Evolutionary conservation across 2,113 vertebrate genomes (phyloP).

Genomic region (Hyla sarda): DNA sequence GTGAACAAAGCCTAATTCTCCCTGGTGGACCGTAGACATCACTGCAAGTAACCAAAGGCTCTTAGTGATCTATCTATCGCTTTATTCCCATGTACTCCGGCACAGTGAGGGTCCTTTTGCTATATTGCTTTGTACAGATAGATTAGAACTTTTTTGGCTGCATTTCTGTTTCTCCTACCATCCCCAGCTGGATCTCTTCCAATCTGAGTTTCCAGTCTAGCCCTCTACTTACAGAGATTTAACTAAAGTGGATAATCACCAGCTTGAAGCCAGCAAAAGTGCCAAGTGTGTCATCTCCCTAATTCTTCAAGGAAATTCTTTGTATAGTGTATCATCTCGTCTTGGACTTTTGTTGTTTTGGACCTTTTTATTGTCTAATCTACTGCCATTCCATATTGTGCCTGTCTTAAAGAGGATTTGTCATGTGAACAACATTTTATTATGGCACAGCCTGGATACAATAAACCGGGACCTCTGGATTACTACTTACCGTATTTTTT

Average conservation of each 20-base stretch:
- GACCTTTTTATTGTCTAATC: background rate
- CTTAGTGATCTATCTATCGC: no score
- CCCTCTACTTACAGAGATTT: slow-evolving; percentile 4
- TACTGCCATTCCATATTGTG: background rate
- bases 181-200: slow-evolving; percentile 11
- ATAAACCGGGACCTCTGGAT: no score
- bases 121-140: background rate
- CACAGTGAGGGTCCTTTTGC: background rate
- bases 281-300: background rate
- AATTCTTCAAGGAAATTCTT: background rate
- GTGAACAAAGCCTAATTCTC: no score
- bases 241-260: slow-evolving; percentile 17
- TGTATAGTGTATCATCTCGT: background rate
- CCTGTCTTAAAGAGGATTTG: background rate
- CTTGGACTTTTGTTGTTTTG: background rate
- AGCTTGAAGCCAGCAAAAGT: background rate
- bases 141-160: background rate
- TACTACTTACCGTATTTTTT: no score
- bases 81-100: no score
- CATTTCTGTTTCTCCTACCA: background rate
- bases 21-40: no score
- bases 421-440: background rate
- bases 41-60: no score
- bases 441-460: background rate
- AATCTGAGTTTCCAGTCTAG: background rate